Base-by-base conservation (phyloP, 2,113 vertebrate genomes). In the Ophthalmolycus amberensis region DNA sequence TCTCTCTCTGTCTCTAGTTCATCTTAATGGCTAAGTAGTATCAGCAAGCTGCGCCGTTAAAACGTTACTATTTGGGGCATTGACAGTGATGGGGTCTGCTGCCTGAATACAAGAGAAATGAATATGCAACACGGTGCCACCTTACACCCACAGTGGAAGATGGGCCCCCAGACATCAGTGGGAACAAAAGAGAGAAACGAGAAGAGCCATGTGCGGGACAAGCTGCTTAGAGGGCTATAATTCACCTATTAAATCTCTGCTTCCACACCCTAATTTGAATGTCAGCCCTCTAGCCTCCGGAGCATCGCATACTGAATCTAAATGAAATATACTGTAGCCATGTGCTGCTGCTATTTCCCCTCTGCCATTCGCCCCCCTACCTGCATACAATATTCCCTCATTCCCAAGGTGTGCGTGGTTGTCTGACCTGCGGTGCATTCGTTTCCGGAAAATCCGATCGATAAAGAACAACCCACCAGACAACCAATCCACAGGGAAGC, bases 1-100 rank as follows among this genome's bases (percentile, higher is more conserved):
- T 62, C 16, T 82, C 75, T 78, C 89, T 85, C 77, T 73, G 64
- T 82, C 77, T 85, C 85, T 81, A 71, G 83, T 85, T 88, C 85
- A 74, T 89, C 85, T 82, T 91, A 85, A 86, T 76, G 83, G 88
- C 82, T 67, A 75, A 88, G 90, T 80, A 83, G 85, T 80, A 85
- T 87, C 90, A 74, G 87, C 86, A 84, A 90, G 88, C 88, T 50
- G 77, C 79, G 60, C 85, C 86, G 82, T 94, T 94, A 91, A 93
- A 94, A 83, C 84, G n/a, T 90, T 91, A 93, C 94, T 94, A 94
- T 95, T 89, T 85, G 83, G 84, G 84, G 84, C 74, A 82, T 77
- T 93, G 89, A 82, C 83, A 81, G 84, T 37, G 90, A 91, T 83
- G 89, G 83, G 93, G 87, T 90, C 85, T 69, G 91, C 88, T 89